Evolutionary conservation across 2,797 vertebrate genomes (phyloP), one percentile per base, ranked within the genome.

Genomic region (Philypnodon macrostomus): DNA sequence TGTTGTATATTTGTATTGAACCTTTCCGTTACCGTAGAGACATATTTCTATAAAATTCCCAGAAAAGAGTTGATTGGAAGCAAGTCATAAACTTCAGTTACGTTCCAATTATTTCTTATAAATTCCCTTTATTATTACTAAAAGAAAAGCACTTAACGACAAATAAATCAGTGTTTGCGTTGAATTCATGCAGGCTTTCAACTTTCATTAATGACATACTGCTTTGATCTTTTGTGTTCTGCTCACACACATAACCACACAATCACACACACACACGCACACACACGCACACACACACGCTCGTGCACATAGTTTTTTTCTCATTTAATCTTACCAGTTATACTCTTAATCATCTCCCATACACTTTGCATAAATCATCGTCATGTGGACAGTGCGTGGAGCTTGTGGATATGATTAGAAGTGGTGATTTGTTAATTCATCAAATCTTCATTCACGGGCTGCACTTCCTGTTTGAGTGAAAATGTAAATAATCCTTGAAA

Each of bases 391-490:
- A 30, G 10, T 9, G 18, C 18, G 11, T 12, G 27, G 4, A 21
- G 37, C 63, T 47, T 53, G 30, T 70, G 78, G 80, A 78, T 79
- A 71, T 65, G 52, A 56, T 66, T 47, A 68, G 13, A 58, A 59
- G 58, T 47, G 55, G 27, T 29, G 54, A 77, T 77, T 65, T 70
- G 47, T 78, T 59, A 53, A 65, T 78, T 76, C 49, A 79, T 76
- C 67, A 58, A 58, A 73, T 55, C 42, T 64, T 78, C 56, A 75
- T 80, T 71, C 77, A 72, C 64, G 62, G 26, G n/a, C 26, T 7
- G 41, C 27, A 14, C 24, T 39, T 34, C 26, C 40, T 55, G 59
- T 16, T 17, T 52, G 45, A 23, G 30, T 18, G 41, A 51, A 52
- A 66, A 62, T 63, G 58, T 42, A 63, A 70, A 74, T 69, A 57